These are phyloP conservation scores for Hemicordylus capensis DNA, from an alignment of 2,113 vertebrate species.

Conservation along the genomic window DNA sequence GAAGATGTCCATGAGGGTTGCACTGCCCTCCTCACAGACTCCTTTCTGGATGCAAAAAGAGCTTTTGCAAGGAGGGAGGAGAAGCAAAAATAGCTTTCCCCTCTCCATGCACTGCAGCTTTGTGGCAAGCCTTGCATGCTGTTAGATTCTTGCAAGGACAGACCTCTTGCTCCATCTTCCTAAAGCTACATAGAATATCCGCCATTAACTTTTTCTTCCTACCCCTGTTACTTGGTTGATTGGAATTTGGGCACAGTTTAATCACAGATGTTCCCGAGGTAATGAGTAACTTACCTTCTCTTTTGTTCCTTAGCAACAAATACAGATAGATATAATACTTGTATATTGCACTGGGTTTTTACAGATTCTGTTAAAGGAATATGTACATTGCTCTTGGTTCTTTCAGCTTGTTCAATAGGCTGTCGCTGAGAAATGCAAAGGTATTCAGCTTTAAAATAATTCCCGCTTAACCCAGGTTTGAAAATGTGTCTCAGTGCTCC, in stretches of 20 bases:
- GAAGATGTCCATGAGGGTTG: too few relatives aligned
- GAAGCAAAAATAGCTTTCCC: too few relatives aligned
- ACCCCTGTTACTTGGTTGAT: neutral
- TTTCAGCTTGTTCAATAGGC: neutral
- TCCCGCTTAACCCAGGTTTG: neutral
- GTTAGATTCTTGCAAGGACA: too few relatives aligned
- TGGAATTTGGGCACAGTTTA: neutral
- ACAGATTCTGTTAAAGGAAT: neutral
- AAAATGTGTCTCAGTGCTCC: conserved; percentile 7
- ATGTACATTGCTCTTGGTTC: neutral
- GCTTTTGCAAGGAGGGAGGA: too few relatives aligned
- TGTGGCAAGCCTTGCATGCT: too few relatives aligned
- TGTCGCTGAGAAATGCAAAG: conserved; percentile 24
- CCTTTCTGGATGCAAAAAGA: too few relatives aligned
- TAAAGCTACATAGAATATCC: too few relatives aligned
- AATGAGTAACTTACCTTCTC: neutral
- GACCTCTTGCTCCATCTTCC: too few relatives aligned
- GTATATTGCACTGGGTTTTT: conserved; percentile 11
- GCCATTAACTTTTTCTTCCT: conserved; percentile 4
- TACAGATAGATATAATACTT: conserved; percentile 14
- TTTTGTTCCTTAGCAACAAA: neutral
- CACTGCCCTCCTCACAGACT: too few relatives aligned
- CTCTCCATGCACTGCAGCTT: too few relatives aligned
- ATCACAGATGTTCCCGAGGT: neutral
- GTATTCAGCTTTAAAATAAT: neutral